Evolutionary conservation across 2,888 invertebrate genomes (phyloP), one percentile per base, ranked within the genome.

Genomic region (Caenorhabditis afra): DNA sequence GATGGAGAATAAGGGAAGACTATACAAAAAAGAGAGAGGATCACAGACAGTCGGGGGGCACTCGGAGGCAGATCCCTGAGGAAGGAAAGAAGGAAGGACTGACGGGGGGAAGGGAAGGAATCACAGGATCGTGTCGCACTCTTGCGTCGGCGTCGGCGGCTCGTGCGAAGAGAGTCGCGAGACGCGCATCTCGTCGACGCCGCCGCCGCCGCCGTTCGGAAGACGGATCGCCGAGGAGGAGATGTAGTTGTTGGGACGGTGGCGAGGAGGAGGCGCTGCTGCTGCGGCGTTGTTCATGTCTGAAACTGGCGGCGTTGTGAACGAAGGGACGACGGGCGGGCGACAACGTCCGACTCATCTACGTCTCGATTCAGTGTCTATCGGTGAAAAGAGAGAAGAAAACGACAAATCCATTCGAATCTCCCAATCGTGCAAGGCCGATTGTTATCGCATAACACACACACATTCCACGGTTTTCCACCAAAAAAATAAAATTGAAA

Each of bases 161-260:
- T 85, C 85, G 57, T 84, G 84, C 22, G 82, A 83, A 0, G 81
- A 81, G 7, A 85, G 67, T 18, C 85, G 75, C 10, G 81, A 82
- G 3, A 85, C 84, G n/a, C 85, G 73, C 79, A 85, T 84, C 50
- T 83, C 82, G 18, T 84, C 85, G 5, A 66, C 76, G 2, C 75
- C 76, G 18, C 64, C 59, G 7, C 74, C 73, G 10, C 84, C 84
- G 12, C 85, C 85, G 53, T 85, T 85, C 14, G 84, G 83, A 64
- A 85, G 74, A 16, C 80, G 77, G 14, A 81, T 68, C 11, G 83
- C 67, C 11, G 76, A 71, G 3, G 76, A 71, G 3, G 79, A 61
- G 29, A 76, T 67, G 75, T 66, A 74, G 70, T 75, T 70, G 74
- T 70, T 73, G 14, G 77, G 77, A 16, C 68, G 70, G 41, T 68